Conservation (phyloP, 2,113 vertebrate genomes). For the Malurus elegans region DNA sequence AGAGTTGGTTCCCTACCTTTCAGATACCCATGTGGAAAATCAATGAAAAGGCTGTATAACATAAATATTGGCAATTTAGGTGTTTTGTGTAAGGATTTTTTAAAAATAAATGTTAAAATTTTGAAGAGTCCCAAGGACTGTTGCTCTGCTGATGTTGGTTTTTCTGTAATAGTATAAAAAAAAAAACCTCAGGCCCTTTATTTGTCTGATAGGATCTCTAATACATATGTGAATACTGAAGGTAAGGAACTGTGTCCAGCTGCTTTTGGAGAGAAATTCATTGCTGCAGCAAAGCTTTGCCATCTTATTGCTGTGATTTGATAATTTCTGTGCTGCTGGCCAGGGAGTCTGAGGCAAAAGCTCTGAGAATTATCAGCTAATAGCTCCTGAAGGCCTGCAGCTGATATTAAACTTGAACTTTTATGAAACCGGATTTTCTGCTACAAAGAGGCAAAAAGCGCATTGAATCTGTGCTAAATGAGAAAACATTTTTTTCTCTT, state of each 20-base stretch:
- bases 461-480: not conserved
- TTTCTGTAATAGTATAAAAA: not conserved
- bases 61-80: not conserved
- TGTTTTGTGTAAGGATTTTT: not conserved
- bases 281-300: slow-evolving; percentile 26
- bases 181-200: not conserved
- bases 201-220: not conserved
- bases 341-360: slow-evolving; percentile 4
- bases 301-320: slow-evolving; percentile 35
- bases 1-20: not conserved
- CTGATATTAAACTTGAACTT: slow-evolving; percentile 34
- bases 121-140: not conserved
- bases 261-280: not conserved
- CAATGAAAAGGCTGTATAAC: not conserved
- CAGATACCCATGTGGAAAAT: not conserved
- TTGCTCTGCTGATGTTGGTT: not conserved
- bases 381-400: slow-evolving; percentile 40
- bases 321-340: slow-evolving; percentile 36
- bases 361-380: slow-evolving; percentile 46
- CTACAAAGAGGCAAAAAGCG: not conserved
- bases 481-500: not conserved
- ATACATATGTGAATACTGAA: not conserved
- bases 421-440: not conserved
- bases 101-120: not conserved
- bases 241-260: not conserved